phyloP scores from a whole-genome alignment of 2,888 invertebrate species.

The Luperina nickerlii region DNA sequence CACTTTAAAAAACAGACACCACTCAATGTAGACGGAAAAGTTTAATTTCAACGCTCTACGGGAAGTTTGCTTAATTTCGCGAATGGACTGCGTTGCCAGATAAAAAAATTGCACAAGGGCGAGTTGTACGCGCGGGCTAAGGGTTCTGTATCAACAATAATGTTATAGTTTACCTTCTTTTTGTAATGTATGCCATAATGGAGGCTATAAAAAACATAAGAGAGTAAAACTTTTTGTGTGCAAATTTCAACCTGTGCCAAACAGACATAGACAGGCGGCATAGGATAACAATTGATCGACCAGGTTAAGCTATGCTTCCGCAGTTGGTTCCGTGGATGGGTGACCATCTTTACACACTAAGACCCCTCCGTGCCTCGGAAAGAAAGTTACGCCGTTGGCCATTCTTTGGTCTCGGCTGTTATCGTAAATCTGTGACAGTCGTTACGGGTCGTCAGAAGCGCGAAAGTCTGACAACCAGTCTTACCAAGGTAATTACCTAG shows the following conservation, averaged over 20 bases:
- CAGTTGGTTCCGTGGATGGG: no score
- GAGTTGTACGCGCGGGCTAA: neutral
- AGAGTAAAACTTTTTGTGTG: neutral
- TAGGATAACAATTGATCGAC: no score
- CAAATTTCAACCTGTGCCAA: neutral
- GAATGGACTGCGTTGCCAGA: slow-evolving; percentile 56
- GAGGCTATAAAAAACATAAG: neutral
- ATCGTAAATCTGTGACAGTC: no score
- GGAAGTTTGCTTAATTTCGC: slow-evolving; percentile 66
- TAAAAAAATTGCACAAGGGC: slow-evolving; percentile 13
- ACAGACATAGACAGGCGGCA: neutral
- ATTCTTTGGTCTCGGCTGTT: no score
- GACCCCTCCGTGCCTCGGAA: no score
- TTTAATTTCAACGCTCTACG: slow-evolving; percentile 57
- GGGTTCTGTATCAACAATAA: neutral
- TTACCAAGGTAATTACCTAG: no score
- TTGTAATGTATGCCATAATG: neutral
- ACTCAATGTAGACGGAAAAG: slow-evolving; percentile 45
- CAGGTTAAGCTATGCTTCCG: no score
- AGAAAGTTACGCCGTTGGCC: no score
- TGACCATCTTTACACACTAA: no score
- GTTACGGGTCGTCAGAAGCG: no score
- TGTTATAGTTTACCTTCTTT: neutral
- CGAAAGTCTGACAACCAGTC: no score
- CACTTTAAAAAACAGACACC: slow-evolving; percentile 50